phyloP scores from a whole-genome alignment of 2,113 vertebrate species.

The Rhizomys pruinosus region DNA sequence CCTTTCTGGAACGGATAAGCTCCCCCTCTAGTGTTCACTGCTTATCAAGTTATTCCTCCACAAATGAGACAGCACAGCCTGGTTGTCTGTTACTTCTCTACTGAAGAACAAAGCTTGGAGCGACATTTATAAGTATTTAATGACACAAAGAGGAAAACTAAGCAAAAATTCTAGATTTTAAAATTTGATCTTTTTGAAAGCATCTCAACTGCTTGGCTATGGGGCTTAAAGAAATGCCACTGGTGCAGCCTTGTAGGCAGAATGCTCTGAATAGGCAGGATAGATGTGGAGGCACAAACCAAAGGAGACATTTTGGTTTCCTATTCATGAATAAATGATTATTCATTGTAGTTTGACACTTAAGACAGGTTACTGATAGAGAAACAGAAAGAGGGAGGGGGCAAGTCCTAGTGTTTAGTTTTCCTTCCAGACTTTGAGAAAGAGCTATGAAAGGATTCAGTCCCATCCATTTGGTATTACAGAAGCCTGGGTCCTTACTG shows the following conservation, averaged over 20 bases:
- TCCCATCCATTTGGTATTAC: not conserved
- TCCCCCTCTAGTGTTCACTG: conserved; percentile 99
- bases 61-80: conserved; percentile 71
- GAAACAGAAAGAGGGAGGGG: not conserved
- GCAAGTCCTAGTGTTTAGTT: not conserved
- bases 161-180: conserved; percentile 52
- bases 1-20: conserved; percentile 92
- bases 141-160: conserved; percentile 63
- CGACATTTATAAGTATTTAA: conserved; percentile 58
- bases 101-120: conserved; percentile 58
- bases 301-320: conserved; percentile 13
- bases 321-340: conserved; percentile 41
- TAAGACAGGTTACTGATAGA: not conserved
- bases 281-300: not conserved
- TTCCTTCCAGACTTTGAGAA: conserved; percentile 49
- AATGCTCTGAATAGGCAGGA: conserved; percentile 40
- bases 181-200: conserved; percentile 24
- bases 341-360: not conserved
- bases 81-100: conserved; percentile 67
- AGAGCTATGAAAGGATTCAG: conserved; percentile 61
- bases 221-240: conserved; percentile 41
- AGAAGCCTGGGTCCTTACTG: conserved; percentile 39
- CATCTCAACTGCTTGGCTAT: not conserved
- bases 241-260: not conserved
- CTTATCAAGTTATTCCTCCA: conserved; percentile 86